Evolutionary conservation across 2,888 invertebrate genomes (phyloP).

Genomic region (Gastracanthus pulcherrimus): DNA sequence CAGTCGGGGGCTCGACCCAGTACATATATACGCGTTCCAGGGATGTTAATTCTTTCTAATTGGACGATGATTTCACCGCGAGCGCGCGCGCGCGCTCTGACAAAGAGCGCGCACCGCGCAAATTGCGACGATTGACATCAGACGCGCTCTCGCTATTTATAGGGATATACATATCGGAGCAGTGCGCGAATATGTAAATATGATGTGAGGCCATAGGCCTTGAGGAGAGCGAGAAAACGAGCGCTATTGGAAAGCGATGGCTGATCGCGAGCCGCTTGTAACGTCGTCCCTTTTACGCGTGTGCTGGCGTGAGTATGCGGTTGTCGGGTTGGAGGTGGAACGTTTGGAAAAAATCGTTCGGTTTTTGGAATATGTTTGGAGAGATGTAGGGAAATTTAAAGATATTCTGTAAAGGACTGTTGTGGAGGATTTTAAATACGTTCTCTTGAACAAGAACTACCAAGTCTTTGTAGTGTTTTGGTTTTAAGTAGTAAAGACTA

Average conservation of each 20-base stretch:
- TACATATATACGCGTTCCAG: too few relatives aligned
- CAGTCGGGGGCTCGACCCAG: background rate
- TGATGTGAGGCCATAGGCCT: conserved; percentile 6
- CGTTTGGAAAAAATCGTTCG: background rate
- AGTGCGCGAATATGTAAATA: background rate
- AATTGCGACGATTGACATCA: conserved; percentile 42
- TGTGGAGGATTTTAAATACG: too few relatives aligned
- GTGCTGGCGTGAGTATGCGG: background rate
- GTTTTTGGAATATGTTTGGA: background rate
- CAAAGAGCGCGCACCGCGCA: background rate
- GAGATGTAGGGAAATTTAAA: too few relatives aligned
- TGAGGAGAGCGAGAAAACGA: conserved; percentile 14
- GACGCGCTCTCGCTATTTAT: conserved; percentile 37
- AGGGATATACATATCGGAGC: background rate
- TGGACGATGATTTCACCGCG: conserved; percentile 54
- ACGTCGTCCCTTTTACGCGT: too few relatives aligned
- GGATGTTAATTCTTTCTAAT: conserved; percentile 53
- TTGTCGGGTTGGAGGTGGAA: background rate
- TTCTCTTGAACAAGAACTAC: too few relatives aligned
- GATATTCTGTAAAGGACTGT: too few relatives aligned
- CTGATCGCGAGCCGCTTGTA: background rate
- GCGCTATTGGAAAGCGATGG: conserved; percentile 5
- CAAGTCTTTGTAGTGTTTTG: too few relatives aligned
- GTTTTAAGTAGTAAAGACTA: too few relatives aligned
- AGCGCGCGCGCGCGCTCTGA: background rate